A percentile compares a stretch with the other conserved stretches of the same genome.
Evolutionary conservation across 2,888 invertebrate genomes (phyloP).

Genomic region (Latrodectus hesperus): DNA sequence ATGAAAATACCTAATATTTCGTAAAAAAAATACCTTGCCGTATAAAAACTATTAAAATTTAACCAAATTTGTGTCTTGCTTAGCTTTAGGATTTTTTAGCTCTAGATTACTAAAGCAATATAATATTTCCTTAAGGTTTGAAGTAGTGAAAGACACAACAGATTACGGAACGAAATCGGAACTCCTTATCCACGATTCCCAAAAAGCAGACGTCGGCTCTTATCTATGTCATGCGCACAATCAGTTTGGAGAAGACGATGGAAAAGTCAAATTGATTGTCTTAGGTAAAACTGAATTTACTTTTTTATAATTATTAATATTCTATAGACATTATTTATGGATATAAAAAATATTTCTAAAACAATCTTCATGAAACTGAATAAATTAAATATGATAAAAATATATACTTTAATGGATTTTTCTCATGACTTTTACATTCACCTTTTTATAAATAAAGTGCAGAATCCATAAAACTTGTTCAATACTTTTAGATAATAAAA

Average conservation of each 20-base stretch:
- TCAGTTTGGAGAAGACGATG: conserved; percentile 64
- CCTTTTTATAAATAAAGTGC: too few relatives aligned
- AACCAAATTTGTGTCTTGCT: too few relatives aligned
- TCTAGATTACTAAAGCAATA: too few relatives aligned
- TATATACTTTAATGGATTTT: background rate
- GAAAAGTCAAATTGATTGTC: conserved; percentile 59
- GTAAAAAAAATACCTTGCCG: background rate
- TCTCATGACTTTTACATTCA: too few relatives aligned
- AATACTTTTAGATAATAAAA: too few relatives aligned
- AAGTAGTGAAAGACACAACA: conserved; percentile 59
- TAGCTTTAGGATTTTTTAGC: too few relatives aligned
- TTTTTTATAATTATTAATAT: too few relatives aligned
- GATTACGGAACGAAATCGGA: conserved; percentile 65
- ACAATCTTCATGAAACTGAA: background rate
- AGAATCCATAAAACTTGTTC: too few relatives aligned
- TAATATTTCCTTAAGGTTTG: conserved; percentile 37
- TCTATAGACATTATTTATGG: too few relatives aligned
- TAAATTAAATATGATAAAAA: background rate
- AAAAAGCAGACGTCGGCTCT: conserved; percentile 58
- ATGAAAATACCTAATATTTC: too few relatives aligned
- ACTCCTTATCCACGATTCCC: conserved; percentile 60
- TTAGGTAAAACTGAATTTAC: conserved; percentile 38
- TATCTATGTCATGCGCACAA: conserved; percentile 62
- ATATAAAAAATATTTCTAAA: background rate
- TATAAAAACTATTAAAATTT: background rate